Evolutionary conservation across 2,888 invertebrate genomes (phyloP), one percentile per base, ranked within the genome.

Genomic region (Calephelis perditalis): DNA sequence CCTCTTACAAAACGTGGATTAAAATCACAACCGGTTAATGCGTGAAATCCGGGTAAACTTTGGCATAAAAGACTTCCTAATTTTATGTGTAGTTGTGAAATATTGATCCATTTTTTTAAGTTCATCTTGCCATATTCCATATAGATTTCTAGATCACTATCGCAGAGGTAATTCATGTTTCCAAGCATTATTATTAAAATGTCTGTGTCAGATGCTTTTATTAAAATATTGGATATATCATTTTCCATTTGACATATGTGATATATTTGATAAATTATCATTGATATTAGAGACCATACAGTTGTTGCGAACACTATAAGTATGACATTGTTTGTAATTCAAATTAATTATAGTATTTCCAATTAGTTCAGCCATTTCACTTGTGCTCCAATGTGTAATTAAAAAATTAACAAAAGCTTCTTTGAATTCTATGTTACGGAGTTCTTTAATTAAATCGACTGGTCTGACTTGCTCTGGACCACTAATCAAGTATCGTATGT

Each of bases 131-230:
- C 57, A 45, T 46, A 35, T 35, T 57, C 46, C 35, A 57, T 57
- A 40, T 35, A 57, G 7, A 57, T 46, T 57, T 15, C 5, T n/a
- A 57, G n/a, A 5, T 45, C 43, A 15, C 15, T n/a, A 37, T 10
- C 3, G 44, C 40, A 3, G 9, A 60, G 6, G 8, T 47, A 10
- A 56, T 56, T 60, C 59, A 69, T 63, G 64, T 70, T 67, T 4
- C 61, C 71, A 7, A 73, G 59, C 63, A 72, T 64, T 54, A 73
- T 71, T 6, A 69, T 59, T 44, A 66, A 46, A 56, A 74, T 67
- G 65, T 73, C 73, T 15, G 71, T 66, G 57, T 72, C 72, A 43
- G 65, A 65, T 60, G 54, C 52, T 64, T 66, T 54, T 15, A 69
- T 66, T 5, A 61, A 56, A 57, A 69, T 59, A n/a, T 60, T 61